Base-by-base conservation (phyloP, 2,888 invertebrate genomes). In the Tiliacea citrago region DNA sequence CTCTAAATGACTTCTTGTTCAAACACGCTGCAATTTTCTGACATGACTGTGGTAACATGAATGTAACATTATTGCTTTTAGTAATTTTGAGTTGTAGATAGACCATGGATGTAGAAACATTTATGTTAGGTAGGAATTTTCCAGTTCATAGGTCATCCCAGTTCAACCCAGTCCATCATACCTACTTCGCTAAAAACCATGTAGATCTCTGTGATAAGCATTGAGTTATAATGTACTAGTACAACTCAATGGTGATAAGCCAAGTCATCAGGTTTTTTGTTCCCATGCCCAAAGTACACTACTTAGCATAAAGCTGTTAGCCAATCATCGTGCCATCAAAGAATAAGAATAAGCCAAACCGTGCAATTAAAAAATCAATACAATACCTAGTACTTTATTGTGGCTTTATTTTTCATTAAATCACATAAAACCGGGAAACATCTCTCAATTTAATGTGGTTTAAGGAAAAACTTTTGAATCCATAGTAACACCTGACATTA, bases 1-100 rank as follows among this genome's bases (percentile, higher is more conserved):
- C 70, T 77, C 68, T 45, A 63, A 80, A 83, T 77, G 45, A 62
- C 70, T 83, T 60, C 70, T 79, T 55, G 76, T 70, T 68, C 57
- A 78, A 51, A 68, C 9, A 74, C 35, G 49, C n/a, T 77, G 39
- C 65, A 68, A 66, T 65, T 35, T 62, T 0, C 29, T 71, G 63
- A 51, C 55, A 60, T 53, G n/a, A n/a, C n/a, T n/a, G 47, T 29
- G 29, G 71, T 29, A 21, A 69, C n/a, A 42, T 61, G 5, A 42
- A 29, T 29, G n/a, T 29, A 42, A 35, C 24, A 10, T 55, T 35
- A 70, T 62, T 42, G 29, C 13, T 77, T 51, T 62, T 49, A 18
- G 45, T 73, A 16, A 29, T 60, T 61, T 61, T 77, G 16, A 55
- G n/a, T 49, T 55, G 6, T 49, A n/a, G 3, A 45, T 62, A 53